These are phyloP conservation scores for Siphlonurus alternatus DNA, from an alignment of 2,888 invertebrate genomes.

Conservation along the genomic window DNA sequence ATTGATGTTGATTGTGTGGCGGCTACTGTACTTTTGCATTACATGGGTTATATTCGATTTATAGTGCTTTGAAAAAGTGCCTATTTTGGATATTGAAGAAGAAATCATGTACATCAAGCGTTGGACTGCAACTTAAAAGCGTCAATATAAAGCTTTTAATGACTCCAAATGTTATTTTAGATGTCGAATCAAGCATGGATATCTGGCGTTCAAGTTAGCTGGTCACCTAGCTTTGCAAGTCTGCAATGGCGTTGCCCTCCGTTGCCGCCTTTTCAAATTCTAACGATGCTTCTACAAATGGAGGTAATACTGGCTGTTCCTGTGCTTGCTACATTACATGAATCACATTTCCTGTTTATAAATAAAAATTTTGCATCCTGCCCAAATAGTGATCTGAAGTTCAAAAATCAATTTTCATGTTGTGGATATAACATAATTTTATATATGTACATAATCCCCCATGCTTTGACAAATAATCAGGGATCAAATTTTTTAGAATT, in stretches of 20 bases:
- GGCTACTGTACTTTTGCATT: neutral
- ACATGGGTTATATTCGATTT: neutral
- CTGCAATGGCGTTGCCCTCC: conserved; percentile 25
- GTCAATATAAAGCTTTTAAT: neutral
- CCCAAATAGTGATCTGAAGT: too few relatives aligned
- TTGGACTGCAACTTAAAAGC: neutral
- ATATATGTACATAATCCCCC: too few relatives aligned
- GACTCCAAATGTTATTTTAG: neutral
- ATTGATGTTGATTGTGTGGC: neutral
- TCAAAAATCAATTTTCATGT: too few relatives aligned
- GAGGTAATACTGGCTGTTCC: conserved; percentile 15
- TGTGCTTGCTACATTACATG: too few relatives aligned
- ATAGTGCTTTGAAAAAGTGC: neutral
- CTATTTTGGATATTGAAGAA: neutral
- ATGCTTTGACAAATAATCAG: too few relatives aligned
- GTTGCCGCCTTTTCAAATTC: conserved; percentile 20
- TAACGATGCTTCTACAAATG: conserved; percentile 15
- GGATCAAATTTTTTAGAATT: too few relatives aligned
- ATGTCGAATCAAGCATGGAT: neutral
- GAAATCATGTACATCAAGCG: neutral
- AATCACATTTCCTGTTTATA: too few relatives aligned
- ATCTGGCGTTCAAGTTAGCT: conserved; percentile 6
- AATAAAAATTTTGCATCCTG: too few relatives aligned
- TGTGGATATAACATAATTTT: too few relatives aligned
- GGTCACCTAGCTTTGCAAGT: conserved; percentile 13